Evolutionary conservation across 1,140 invertebrate genomes (phyloP).

Genomic region (Orussus abietinus): DNA sequence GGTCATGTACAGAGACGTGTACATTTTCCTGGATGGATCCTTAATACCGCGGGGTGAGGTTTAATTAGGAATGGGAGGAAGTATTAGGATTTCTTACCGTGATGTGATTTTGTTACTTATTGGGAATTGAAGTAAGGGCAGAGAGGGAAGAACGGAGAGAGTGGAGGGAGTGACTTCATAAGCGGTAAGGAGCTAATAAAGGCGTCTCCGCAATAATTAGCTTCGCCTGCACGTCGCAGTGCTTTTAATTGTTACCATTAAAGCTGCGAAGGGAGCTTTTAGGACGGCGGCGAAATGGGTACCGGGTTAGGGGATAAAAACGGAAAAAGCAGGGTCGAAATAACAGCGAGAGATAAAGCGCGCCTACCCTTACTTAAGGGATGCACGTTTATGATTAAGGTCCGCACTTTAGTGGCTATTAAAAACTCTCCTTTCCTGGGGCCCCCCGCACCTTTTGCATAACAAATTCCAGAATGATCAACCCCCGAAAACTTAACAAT

Average conservation of each 20-base stretch:
- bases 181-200: conserved; percentile 31
- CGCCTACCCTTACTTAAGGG: conserved; percentile 31
- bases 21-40: too few species aligned
- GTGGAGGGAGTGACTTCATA: conserved; percentile 2
- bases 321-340: conserved; percentile 22
- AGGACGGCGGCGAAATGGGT: conserved; percentile 14
- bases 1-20: too few species aligned
- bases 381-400: conserved; percentile 38
- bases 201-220: conserved; percentile 39
- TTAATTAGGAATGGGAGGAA: too few species aligned
- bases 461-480: conserved; percentile 27
- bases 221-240: conserved; percentile 23
- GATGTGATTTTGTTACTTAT: too few species aligned
- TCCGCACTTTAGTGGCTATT: conserved; percentile 33
- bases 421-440: conserved; percentile 38
- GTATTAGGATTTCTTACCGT: too few species aligned
- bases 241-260: conserved; percentile 45
- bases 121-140: too few species aligned
- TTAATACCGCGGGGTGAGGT: too few species aligned
- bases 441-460: conserved; percentile 20
- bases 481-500: conserved; percentile 12
- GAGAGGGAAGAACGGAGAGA: too few species aligned
- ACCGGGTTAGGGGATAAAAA: conserved; percentile 6
- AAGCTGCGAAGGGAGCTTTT: conserved; percentile 21
- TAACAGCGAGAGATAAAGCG: conserved; percentile 40